These are phyloP conservation scores for Mastigias papua DNA, from an alignment of 30 jellyfish, hydroid and myxozoan genomes.

Conservation along the genomic window DNA sequence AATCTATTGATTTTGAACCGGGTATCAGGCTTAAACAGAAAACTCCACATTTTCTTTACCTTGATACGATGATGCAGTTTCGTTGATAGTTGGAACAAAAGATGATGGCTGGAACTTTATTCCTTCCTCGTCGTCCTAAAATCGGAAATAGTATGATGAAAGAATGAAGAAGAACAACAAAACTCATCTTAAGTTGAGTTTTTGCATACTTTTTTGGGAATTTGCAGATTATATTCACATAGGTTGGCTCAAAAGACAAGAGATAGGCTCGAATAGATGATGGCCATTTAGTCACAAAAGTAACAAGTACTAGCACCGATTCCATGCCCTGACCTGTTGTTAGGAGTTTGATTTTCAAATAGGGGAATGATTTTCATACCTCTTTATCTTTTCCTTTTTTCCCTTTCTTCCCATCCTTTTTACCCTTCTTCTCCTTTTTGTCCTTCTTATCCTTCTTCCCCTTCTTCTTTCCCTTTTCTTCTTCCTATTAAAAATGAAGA, in stretches of 20 bases:
- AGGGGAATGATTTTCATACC: constrained; percentile 12
- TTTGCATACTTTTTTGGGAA: too few relatives aligned
- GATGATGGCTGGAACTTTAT: constrained; percentile 88
- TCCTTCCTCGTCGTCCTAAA: constrained; percentile 91
- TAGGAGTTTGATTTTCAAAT: too few relatives aligned
- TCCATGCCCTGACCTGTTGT: too few relatives aligned
- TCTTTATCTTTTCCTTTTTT: constrained; percentile 89
- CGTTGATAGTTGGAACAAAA: constrained; percentile 84
- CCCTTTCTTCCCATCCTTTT: constrained; percentile 87
- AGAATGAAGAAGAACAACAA: too few relatives aligned
- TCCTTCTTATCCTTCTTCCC: constrained; percentile 79
- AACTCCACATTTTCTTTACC: constrained; percentile 18
- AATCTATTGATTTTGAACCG: too few relatives aligned
- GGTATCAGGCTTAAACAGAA: too few relatives aligned
- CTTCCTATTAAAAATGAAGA: constrained; percentile 58
- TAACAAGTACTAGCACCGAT: too few relatives aligned
- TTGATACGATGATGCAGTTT: constrained; percentile 58
- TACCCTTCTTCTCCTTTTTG: constrained; percentile 88
- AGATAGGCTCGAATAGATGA: too few relatives aligned
- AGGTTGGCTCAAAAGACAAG: too few relatives aligned
- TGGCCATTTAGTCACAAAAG: too few relatives aligned
- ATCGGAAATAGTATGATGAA: background rate
- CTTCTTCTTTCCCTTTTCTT: constrained; percentile 84
- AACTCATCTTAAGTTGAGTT: too few relatives aligned
- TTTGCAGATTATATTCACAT: too few relatives aligned